These are phyloP conservation scores for Hydrozoanthus gracilis DNA, from an alignment of 92 coral and sea anemone species.

Conservation along the genomic window DNA sequence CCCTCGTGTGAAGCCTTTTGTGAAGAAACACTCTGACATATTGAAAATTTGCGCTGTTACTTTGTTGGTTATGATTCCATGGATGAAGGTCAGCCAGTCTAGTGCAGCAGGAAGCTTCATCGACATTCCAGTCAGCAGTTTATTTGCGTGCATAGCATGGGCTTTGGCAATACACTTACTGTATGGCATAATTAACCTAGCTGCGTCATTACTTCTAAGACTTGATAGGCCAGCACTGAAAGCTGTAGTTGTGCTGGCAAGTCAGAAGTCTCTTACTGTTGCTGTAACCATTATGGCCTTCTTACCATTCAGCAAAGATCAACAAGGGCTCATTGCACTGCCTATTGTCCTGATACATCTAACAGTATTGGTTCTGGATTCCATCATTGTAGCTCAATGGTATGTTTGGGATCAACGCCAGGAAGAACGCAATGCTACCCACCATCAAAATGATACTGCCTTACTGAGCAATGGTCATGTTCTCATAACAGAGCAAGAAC, in stretches of 20 bases:
- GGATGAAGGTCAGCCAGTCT: slow-evolving; percentile 97
- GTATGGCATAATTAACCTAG: slow-evolving; percentile 67
- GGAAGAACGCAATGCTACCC: slow-evolving; percentile 4
- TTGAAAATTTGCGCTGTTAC: slow-evolving; percentile 78
- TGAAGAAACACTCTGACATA: slow-evolving; percentile 73
- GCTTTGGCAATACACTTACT: slow-evolving; percentile 82
- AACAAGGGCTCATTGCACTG: slow-evolving; percentile 85
- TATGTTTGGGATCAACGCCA: slow-evolving; percentile 68
- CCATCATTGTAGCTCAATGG: slow-evolving; percentile 86
- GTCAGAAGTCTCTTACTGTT: slow-evolving; percentile 90
- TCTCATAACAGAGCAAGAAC: background rate
- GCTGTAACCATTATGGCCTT: slow-evolving; percentile 81
- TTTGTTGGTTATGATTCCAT: slow-evolving; percentile 84
- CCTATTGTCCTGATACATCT: slow-evolving; percentile 90
- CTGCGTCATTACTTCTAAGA: slow-evolving; percentile 66
- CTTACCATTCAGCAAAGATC: slow-evolving; percentile 80
- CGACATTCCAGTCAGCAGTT: slow-evolving; percentile 68
- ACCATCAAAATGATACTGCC: background rate
- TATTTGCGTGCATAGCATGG: slow-evolving; percentile 87
- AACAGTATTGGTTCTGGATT: slow-evolving; percentile 77
- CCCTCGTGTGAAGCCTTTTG: slow-evolving; percentile 75
- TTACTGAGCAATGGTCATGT: slow-evolving; percentile 4
- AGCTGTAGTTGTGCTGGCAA: slow-evolving; percentile 83
- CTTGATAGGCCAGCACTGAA: slow-evolving; percentile 74
- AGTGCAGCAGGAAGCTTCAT: slow-evolving; percentile 80